phyloP scores from a whole-genome alignment of 2,888 invertebrate genomes.

The Silvanus unidentatus region DNA sequence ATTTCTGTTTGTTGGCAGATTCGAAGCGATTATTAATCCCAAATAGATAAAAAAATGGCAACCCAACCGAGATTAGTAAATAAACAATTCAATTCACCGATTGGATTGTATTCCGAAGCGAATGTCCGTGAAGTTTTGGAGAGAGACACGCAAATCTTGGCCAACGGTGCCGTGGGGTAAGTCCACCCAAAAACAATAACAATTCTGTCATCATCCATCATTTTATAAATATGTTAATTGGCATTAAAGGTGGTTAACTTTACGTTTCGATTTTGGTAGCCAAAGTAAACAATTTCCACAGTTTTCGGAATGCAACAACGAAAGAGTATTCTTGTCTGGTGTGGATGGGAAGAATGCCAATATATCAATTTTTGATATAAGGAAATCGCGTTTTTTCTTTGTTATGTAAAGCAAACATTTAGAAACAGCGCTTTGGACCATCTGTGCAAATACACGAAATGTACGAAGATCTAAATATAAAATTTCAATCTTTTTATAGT shows the following conservation, averaged over 20 bases:
- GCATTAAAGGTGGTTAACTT: slow-evolving; percentile 1
- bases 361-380: too few species aligned
- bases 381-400: too few species aligned
- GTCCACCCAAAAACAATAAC: too few species aligned
- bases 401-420: too few species aligned
- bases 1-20: slow-evolving; percentile 27
- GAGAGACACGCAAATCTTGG: slow-evolving; percentile 69
- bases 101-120: slow-evolving; percentile 75
- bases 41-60: slow-evolving; percentile 54
- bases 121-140: slow-evolving; percentile 75
- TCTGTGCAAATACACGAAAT: slow-evolving; percentile 12
- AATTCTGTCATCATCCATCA: slow-evolving; percentile 1
- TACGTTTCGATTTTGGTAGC: not conserved
- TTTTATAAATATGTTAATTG: not conserved
- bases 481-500: not conserved
- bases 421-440: not conserved
- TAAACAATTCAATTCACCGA: slow-evolving; percentile 86
- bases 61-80: slow-evolving; percentile 68
- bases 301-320: too few species aligned
- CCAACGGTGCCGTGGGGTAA: slow-evolving; percentile 77
- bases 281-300: not conserved
- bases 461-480: slow-evolving; percentile 6
- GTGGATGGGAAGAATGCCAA: too few species aligned
- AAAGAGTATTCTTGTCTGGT: too few species aligned
- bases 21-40: slow-evolving; percentile 28